Evolutionary conservation across 2,113 vertebrate species (phyloP), one percentile per base, ranked within the genome.

Genomic region (Synodontis membranacea): DNA sequence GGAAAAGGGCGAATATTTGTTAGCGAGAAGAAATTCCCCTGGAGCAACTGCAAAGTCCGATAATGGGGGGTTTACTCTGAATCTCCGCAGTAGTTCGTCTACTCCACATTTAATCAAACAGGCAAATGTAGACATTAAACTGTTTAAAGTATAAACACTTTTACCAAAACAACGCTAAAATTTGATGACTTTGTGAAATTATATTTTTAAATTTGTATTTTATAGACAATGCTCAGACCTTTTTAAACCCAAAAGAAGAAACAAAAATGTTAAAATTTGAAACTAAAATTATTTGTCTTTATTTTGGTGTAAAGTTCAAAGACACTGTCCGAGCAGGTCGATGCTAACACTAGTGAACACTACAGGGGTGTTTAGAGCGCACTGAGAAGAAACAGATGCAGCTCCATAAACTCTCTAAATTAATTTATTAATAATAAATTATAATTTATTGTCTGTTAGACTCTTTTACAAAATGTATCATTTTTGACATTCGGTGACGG

Each of bases 371-470:
- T 58, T 15, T 25, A 88, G 94, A 89, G 92, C 88, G 91, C 48
- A 52, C 3, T 8, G 46, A 54, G 64, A 84, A 92, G 88, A 92
- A 94, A 86, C 56, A 91, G 86, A 90, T 75, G 92, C 90, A 89
- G 82, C 93, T 95, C 94, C 94, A 93, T 90, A 92, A 92, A 88
- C 89, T 92, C 90, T 93, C 88, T 88, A 95, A 95, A 95, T 89
- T 94, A 89, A 93, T 92, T 86, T 91, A 88, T n/a, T n/a, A n/a
- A n/a, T n/a, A n/a, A n/a, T n/a, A n/a, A n/a, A n/a, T n/a, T n/a
- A n/a, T n/a, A n/a, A n/a, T n/a, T n/a, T 94, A 88, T 64, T 68
- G 84, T 90, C 87, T 88, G 88, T 85, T 79, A 86, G 92, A 92
- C 83, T 89, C 39, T 92, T 95, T 93, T 90, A 87, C 91, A 93